Evolutionary conservation across 2,113 vertebrate genomes (phyloP).

Genomic region (Pseudolaguvia tuberculata): DNA sequence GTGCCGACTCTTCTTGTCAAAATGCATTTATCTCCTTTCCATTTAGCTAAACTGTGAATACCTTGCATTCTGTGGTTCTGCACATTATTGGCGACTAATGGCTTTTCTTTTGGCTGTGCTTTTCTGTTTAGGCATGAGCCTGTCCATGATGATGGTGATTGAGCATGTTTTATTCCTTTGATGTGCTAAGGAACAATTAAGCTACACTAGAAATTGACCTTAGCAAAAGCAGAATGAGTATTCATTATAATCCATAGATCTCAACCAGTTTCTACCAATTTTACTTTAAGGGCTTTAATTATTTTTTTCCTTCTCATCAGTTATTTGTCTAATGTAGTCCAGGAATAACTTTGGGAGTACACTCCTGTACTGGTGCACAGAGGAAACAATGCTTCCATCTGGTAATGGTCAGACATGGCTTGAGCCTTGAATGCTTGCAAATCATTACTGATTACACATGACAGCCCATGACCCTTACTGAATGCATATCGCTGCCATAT

Average conservation of each 20-base stretch:
- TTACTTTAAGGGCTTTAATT: conserved; percentile 37
- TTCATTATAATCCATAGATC: conserved; percentile 18
- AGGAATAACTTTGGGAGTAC: conserved; percentile 27
- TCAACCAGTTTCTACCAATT: conserved; percentile 50
- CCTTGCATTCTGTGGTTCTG: conserved; percentile 32
- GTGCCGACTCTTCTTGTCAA: conserved; percentile 38
- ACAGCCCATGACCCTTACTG: conserved; percentile 66
- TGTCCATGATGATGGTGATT: conserved; percentile 47
- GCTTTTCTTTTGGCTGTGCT: conserved; percentile 32
- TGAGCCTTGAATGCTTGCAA: conserved; percentile 56
- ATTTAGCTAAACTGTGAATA: conserved; percentile 36
- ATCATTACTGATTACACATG: conserved; percentile 72
- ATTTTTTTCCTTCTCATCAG: conserved; percentile 41
- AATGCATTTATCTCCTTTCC: conserved; percentile 39
- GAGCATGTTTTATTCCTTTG: conserved; percentile 46
- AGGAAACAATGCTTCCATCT: conserved; percentile 62
- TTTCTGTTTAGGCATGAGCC: conserved; percentile 54
- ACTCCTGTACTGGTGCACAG: conserved; percentile 52
- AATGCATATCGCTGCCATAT: conserved; percentile 62
- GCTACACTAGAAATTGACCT: conserved; percentile 19
- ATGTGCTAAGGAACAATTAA: conserved; percentile 55
- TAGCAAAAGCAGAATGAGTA: conserved; percentile 34
- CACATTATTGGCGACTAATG: conserved; percentile 37
- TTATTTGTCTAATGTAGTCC: conserved; percentile 41
- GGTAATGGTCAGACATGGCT: conserved; percentile 63